Evolutionary conservation across 2,113 vertebrate genomes (phyloP).

Genomic region (Nicator chloris): DNA sequence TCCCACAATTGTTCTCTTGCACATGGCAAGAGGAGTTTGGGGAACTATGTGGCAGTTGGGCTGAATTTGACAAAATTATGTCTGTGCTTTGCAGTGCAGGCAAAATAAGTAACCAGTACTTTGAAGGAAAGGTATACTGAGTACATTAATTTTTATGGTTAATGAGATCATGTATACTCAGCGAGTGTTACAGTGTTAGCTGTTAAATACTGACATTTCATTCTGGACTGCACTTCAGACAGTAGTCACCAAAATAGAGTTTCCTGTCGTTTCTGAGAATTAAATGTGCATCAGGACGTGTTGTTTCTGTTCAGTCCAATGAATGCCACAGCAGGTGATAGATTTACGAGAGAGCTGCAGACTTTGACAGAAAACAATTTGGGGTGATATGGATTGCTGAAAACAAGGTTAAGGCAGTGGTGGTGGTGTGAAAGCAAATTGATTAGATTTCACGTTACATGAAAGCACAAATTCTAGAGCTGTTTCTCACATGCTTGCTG

Average conservation of each 20-base stretch:
- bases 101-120: not conserved
- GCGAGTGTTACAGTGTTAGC: not conserved
- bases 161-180: not conserved
- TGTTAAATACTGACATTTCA: not conserved
- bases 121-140: not conserved
- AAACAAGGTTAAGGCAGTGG: conserved; percentile 12
- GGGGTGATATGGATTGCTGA: conserved; percentile 14
- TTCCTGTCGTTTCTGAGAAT: not conserved
- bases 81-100: not conserved
- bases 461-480: conserved; percentile 37
- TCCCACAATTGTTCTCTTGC: not conserved
- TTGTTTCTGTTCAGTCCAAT: not conserved
- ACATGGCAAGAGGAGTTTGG: not conserved
- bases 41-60: not conserved
- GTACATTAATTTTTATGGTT: not conserved
- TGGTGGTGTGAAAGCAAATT: conserved; percentile 26
- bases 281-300: not conserved
- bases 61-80: not conserved
- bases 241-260: not conserved
- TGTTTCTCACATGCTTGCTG: conserved; percentile 10
- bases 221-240: not conserved
- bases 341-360: not conserved
- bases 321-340: conserved; percentile 15
- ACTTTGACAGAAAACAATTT: conserved; percentile 33
- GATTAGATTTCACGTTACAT: conserved; percentile 1